These are phyloP conservation scores for Brotula barbata DNA, from an alignment of 2,797 vertebrate species.

Conservation along the genomic window DNA sequence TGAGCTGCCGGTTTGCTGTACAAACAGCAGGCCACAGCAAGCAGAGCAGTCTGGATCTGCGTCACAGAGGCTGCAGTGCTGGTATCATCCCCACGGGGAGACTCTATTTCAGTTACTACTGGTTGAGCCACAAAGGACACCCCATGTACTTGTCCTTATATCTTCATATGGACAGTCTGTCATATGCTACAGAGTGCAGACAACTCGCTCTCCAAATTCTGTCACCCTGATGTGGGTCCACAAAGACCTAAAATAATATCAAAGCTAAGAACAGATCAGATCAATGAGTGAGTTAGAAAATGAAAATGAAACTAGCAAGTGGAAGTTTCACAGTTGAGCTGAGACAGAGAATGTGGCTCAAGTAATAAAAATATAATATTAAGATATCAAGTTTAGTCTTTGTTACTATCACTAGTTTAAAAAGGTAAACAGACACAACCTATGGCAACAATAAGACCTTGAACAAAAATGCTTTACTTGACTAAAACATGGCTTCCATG, in stretches of 20 bases:
- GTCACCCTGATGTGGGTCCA: constrained; percentile 32
- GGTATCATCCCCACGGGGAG: constrained; percentile 52
- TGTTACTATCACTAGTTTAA: background rate
- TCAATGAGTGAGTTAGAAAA: constrained; percentile 11
- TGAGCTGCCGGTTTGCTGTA: constrained; percentile 33
- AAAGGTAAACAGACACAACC: background rate
- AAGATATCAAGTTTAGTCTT: constrained; percentile 13
- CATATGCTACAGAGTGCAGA: background rate
- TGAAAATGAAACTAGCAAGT: constrained; percentile 10
- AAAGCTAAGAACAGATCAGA: constrained; percentile 24
- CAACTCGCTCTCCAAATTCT: constrained; percentile 7
- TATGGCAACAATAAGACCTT: background rate
- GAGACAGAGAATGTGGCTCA: constrained; percentile 6
- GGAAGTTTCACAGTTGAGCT: background rate
- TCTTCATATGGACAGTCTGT: background rate
- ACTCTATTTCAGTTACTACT: constrained; percentile 50
- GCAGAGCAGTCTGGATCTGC: constrained; percentile 63
- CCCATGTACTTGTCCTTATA: constrained; percentile 3
- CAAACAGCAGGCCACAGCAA: constrained; percentile 58
- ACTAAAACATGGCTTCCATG: background rate
- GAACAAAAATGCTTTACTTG: background rate
- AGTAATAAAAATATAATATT: no score
- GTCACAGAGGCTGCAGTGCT: constrained; percentile 71
- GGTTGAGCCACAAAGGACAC: constrained; percentile 12
- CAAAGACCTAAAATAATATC: constrained; percentile 37